A percentile compares a stretch with the other conserved stretches of the same genome.
Evolutionary conservation across 2,888 invertebrate genomes (phyloP).

Genomic region (Argyra leucocephala): DNA sequence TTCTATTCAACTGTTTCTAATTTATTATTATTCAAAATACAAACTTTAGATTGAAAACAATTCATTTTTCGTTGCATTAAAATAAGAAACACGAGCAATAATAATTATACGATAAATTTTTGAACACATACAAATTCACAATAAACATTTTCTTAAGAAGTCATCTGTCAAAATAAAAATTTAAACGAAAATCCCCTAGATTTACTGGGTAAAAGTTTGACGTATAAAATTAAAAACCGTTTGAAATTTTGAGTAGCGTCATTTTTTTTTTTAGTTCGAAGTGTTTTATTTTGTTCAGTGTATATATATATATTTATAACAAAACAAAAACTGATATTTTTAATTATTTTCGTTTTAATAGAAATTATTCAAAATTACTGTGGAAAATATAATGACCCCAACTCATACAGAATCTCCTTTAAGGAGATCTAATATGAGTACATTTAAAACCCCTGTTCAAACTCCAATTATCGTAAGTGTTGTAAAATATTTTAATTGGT

Average conservation of each 20-base stretch:
- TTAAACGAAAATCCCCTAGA: not conserved
- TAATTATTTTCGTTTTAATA: not conserved
- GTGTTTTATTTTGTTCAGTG: not conserved
- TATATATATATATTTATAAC: not conserved
- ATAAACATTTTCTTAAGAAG: too few relatives aligned
- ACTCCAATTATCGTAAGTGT: constrained; percentile 21
- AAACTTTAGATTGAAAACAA: too few relatives aligned
- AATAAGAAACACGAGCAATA: too few relatives aligned
- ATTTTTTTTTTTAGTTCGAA: constrained; percentile 2
- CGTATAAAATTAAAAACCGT: constrained; percentile 6
- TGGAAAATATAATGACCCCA: constrained; percentile 32
- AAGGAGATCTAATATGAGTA: constrained; percentile 35
- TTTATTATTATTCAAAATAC: too few relatives aligned
- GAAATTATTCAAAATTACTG: not conserved
- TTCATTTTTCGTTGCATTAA: too few relatives aligned
- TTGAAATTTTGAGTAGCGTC: constrained; percentile 6
- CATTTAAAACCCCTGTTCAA: constrained; percentile 25
- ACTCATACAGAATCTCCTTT: constrained; percentile 37
- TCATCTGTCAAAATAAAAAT: not conserved
- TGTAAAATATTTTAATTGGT: not conserved
- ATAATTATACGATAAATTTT: too few relatives aligned
- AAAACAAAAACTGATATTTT: not conserved
- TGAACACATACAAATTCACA: too few relatives aligned
- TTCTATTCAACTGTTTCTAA: too few relatives aligned
- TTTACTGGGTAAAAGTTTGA: not conserved